These are phyloP conservation scores for Ectemnius lituratus DNA, from an alignment of 2,888 invertebrate species.

Conservation along the genomic window DNA sequence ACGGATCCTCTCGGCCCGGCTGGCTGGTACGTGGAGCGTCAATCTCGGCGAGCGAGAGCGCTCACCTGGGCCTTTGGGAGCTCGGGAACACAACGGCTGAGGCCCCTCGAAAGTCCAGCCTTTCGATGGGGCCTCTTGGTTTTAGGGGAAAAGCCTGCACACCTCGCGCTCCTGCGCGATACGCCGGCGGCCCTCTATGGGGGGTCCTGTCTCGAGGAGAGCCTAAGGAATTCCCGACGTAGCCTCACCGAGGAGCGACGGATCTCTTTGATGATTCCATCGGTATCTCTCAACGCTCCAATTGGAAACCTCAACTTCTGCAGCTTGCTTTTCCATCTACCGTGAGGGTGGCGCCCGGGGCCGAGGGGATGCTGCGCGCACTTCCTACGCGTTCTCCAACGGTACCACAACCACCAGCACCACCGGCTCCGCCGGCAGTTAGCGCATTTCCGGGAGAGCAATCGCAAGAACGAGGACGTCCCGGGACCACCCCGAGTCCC, in stretches of 20 bases:
- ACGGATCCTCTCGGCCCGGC: neutral
- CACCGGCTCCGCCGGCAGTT: slow-evolving; percentile 27
- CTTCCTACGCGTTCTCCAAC: no score
- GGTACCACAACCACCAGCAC: slow-evolving; percentile 30
- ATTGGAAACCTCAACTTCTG: neutral
- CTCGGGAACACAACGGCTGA: slow-evolving; percentile 12
- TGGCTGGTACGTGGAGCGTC: neutral
- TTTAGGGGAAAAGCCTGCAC: slow-evolving; percentile 47
- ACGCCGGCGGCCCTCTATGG: slow-evolving; percentile 35
- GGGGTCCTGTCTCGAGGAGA: slow-evolving; percentile 48
- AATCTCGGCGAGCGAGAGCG: neutral
- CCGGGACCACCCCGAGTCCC: slow-evolving; percentile 12
- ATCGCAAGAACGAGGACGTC: slow-evolving; percentile 1
- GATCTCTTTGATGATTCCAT: neutral
- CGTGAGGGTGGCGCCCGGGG: neutral
- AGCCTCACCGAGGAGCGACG: slow-evolving; percentile 8
- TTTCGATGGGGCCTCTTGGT: slow-evolving; percentile 21
- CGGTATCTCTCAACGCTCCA: neutral
- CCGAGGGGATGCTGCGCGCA: neutral
- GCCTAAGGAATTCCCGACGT: slow-evolving; percentile 4
- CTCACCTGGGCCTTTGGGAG: neutral
- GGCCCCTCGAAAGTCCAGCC: slow-evolving; percentile 24
- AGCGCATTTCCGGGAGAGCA: slow-evolving; percentile 31
- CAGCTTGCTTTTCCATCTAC: neutral
- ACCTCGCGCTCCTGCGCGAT: neutral